phyloP scores from a whole-genome alignment of 2,797 vertebrate genomes.

The Cirrhinus molitorella region DNA sequence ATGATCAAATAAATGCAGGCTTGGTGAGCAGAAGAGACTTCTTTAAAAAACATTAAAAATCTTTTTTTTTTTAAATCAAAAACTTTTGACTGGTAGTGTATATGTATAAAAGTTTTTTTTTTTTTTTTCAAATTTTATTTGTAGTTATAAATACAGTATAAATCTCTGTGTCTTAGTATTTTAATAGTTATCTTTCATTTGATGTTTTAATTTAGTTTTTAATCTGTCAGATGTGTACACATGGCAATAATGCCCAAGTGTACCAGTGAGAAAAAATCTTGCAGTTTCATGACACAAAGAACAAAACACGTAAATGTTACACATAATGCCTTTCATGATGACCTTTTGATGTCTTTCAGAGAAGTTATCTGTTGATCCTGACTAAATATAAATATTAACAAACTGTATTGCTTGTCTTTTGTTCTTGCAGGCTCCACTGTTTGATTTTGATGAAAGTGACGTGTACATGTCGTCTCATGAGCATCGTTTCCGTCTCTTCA shows the following conservation, averaged over 20 bases:
- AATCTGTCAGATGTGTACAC: too few species aligned
- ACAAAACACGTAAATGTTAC: background rate
- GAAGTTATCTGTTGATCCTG: background rate
- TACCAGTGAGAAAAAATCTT: background rate
- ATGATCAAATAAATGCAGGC: too few species aligned
- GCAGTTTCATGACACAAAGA: background rate
- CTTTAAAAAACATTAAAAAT: too few species aligned
- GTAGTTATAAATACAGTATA: too few species aligned
- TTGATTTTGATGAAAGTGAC: constrained; percentile 87
- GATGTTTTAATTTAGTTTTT: background rate
- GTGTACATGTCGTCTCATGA: constrained; percentile 94
- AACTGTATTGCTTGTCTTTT: background rate
- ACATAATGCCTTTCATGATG: background rate
- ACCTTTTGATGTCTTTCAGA: background rate
- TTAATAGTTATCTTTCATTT: background rate
- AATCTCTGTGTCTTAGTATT: too few species aligned
- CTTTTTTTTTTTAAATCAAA: too few species aligned
- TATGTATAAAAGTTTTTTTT: too few species aligned
- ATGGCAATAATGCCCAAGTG: background rate
- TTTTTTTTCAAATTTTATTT: too few species aligned
- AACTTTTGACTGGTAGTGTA: too few species aligned
- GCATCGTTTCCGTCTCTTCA: constrained; percentile 91
- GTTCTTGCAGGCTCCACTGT: constrained; percentile 72
- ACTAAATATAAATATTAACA: background rate
- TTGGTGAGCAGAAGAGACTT: too few species aligned